phyloP scores from a whole-genome alignment of 2,113 vertebrate genomes.

The Petroica traversi region DNA sequence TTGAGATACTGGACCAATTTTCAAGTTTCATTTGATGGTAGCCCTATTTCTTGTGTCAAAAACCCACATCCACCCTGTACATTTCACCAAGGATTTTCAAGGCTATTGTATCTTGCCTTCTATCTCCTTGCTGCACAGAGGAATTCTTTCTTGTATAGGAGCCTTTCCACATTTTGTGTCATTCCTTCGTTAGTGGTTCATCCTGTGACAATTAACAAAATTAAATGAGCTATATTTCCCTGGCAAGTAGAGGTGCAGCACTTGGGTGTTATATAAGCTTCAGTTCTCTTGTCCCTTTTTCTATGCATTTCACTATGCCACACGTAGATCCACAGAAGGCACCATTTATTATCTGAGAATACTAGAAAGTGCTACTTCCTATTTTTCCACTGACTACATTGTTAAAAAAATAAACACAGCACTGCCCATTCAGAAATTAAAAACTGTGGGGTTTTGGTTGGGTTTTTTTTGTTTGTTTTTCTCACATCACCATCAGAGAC shows the following conservation, averaged over 20 bases:
- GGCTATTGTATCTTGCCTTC: neutral
- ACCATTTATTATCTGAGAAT: neutral
- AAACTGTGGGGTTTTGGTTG: neutral
- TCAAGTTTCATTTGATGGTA: neutral
- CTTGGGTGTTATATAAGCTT: neutral
- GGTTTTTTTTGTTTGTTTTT: neutral
- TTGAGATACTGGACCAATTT: neutral
- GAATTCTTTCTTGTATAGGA: neutral
- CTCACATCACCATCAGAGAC: neutral
- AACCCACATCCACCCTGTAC: neutral
- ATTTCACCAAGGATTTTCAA: neutral
- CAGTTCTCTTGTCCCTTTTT: neutral
- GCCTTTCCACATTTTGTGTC: neutral
- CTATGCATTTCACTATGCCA: neutral
- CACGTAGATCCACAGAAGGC: fast-evolving
- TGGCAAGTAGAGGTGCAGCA: neutral
- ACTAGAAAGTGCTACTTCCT: neutral
- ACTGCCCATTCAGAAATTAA: neutral
- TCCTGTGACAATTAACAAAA: neutral
- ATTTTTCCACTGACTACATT: neutral
- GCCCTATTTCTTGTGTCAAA: neutral
- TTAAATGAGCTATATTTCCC: neutral
- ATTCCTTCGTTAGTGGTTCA: neutral
- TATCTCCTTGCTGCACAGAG: neutral
- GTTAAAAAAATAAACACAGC: neutral